These are phyloP conservation scores for Xenops minutus DNA, from an alignment of 2,797 vertebrate species.

Conservation along the genomic window DNA sequence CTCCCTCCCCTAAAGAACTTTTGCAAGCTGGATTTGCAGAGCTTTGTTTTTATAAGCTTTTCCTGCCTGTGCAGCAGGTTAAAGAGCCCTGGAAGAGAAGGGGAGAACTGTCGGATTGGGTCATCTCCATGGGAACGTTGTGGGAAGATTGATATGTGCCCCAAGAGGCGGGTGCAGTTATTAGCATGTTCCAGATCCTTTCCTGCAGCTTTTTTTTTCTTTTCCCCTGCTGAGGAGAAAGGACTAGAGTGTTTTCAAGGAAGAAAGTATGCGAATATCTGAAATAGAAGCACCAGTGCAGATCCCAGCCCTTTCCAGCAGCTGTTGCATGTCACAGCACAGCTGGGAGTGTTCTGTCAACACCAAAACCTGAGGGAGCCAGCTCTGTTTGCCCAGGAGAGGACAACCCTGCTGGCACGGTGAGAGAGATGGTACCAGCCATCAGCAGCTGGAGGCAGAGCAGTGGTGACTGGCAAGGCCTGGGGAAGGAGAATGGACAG, in stretches of 20 bases:
- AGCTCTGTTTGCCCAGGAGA: neutral
- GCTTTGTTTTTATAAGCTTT: neutral
- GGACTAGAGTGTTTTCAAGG: neutral
- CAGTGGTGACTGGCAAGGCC: rapidly evolving
- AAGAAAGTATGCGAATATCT: neutral
- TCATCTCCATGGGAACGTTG: slow-evolving; percentile 5
- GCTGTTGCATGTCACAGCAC: rapidly evolving
- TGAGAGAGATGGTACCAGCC: neutral
- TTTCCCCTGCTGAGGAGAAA: neutral
- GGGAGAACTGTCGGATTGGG: neutral
- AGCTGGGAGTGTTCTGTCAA: neutral
- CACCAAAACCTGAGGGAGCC: neutral
- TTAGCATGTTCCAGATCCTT: slow-evolving; percentile 22
- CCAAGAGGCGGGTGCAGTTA: neutral
- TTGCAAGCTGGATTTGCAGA: neutral
- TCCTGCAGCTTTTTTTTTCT: neutral
- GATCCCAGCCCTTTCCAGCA: neutral
- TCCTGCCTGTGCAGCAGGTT: neutral
- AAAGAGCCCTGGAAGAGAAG: neutral
- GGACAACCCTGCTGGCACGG: neutral
- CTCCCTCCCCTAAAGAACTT: neutral
- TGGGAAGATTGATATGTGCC: slow-evolving; percentile 10
- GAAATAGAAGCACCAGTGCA: neutral
- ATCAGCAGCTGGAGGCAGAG: rapidly evolving
- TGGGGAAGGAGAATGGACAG: neutral